These are phyloP conservation scores for Palythoa heliodiscus DNA, from an alignment of 92 coral and sea anemone species.

Conservation along the genomic window DNA sequence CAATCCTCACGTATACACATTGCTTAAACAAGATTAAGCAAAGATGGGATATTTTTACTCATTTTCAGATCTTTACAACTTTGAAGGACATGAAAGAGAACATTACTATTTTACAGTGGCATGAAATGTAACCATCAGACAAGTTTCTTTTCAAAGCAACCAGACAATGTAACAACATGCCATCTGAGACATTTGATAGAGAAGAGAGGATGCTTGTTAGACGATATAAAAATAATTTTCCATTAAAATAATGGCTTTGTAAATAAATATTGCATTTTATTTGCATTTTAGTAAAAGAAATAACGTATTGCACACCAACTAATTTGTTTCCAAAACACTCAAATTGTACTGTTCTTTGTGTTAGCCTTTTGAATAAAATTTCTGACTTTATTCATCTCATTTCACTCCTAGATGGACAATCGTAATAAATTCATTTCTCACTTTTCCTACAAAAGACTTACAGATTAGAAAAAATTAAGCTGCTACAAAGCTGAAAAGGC, in stretches of 20 bases:
- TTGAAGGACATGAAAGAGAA: not conserved
- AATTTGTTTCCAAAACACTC: not conserved
- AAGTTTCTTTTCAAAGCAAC: not conserved
- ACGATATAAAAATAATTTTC: not conserved
- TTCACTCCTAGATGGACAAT: not conserved
- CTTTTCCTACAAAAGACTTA: not conserved
- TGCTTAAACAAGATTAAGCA: not conserved
- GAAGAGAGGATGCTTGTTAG: not conserved
- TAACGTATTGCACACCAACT: not conserved
- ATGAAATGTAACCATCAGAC: not conserved
- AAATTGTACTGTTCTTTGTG: not conserved
- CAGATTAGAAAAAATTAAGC: not conserved
- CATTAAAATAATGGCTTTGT: not conserved
- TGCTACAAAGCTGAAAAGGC: not conserved
- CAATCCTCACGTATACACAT: not conserved
- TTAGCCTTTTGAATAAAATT: not conserved
- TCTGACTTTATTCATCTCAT: not conserved
- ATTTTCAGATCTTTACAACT: not conserved
- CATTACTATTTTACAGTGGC: not conserved
- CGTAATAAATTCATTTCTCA: not conserved
- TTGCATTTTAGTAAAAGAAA: constrained; percentile 2
- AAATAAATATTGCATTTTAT: not conserved
- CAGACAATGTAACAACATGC: not conserved
- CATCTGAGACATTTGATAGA: not conserved
- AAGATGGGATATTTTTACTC: not conserved